phyloP scores from a whole-genome alignment of 1,140 invertebrate species.

The Heliconius melpomene region DNA sequence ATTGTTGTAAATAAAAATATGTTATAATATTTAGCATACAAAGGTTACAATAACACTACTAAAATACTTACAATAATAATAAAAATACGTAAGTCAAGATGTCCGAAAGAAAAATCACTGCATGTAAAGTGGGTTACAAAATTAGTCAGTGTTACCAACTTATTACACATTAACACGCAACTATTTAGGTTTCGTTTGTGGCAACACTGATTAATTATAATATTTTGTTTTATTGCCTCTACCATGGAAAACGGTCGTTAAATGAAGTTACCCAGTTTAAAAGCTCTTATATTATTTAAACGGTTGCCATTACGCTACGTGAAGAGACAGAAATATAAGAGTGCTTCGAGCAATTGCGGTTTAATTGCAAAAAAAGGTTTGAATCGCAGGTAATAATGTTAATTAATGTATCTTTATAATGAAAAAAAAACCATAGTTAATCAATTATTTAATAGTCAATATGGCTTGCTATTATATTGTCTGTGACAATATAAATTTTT shows the following conservation, averaged over 20 bases:
- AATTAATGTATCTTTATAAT: not conserved
- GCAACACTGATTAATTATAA: conserved; percentile 44
- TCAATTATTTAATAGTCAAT: not conserved
- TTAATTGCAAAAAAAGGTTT: conserved; percentile 12
- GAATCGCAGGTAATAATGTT: not conserved
- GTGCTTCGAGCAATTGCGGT: conserved; percentile 2
- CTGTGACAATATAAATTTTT: no score
- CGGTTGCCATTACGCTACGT: conserved; percentile 8
- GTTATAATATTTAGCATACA: no score
- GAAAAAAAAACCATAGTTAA: not conserved
- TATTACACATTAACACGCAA: conserved; percentile 52
- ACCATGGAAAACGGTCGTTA: conserved; percentile 27
- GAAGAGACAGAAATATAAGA: conserved; percentile 11
- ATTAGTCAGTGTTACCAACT: conserved; percentile 56
- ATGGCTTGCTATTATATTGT: no score
- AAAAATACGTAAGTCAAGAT: not conserved
- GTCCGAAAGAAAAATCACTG: conserved; percentile 8
- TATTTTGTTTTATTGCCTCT: conserved; percentile 21
- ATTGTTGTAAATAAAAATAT: no score
- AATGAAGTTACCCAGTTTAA: conserved; percentile 17
- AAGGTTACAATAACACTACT: no score
- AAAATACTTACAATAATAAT: not conserved
- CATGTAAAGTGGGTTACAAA: conserved; percentile 33
- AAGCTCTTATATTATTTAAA: conserved; percentile 1
- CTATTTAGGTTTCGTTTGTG: conserved; percentile 42